Evolutionary conservation across 2,797 vertebrate genomes (phyloP), one percentile per base, ranked within the genome.

Genomic region (Huso huso): DNA sequence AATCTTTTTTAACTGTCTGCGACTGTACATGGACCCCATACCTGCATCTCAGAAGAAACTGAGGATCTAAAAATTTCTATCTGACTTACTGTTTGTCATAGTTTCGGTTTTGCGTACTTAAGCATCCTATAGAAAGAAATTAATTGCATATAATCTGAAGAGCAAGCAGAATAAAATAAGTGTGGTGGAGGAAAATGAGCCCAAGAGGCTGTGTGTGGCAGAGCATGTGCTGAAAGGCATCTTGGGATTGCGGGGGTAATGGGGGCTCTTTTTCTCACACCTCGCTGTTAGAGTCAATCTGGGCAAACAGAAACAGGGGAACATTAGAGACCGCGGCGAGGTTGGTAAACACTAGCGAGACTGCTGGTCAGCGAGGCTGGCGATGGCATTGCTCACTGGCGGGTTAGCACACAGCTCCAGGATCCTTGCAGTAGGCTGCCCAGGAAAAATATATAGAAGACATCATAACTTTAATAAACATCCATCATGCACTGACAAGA

Each of bases 311-410:
- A 77, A 75, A 71, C 62, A 12, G 69, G 73, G 79, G 55, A 73
- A 72, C 78, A 65, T 78, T 81, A 72, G 74, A 79, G 69, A 66
- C 70, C 77, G 76, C 68, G 71, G 72, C 68, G 81, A 72, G 70
- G 82, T 77, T 81, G 75, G 79, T 77, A 89, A 87, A 88, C 84
- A 84, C 70, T 76, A 70, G 73, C 77, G 72, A 81, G 81, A 79
- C 79, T 77, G 68, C 71, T 0, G 12, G 74, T 74, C 75, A 69
- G 72, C 74, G 76, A 61, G 75, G 78, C 63, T 68, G 72, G 66
- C 69, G 75, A 75, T 74, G 73, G 65, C 73, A 63, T 84, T 82
- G 80, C 66, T 85, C 75, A 82, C 66, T 64, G 67, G 8, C 10
- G 64, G 71, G 63, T 51, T 55, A 67, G n/a, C 62, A 11, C 8